Evolutionary conservation across 1,140 invertebrate species (phyloP), one percentile per base, ranked within the genome.

Genomic region (Papilio helenus): DNA sequence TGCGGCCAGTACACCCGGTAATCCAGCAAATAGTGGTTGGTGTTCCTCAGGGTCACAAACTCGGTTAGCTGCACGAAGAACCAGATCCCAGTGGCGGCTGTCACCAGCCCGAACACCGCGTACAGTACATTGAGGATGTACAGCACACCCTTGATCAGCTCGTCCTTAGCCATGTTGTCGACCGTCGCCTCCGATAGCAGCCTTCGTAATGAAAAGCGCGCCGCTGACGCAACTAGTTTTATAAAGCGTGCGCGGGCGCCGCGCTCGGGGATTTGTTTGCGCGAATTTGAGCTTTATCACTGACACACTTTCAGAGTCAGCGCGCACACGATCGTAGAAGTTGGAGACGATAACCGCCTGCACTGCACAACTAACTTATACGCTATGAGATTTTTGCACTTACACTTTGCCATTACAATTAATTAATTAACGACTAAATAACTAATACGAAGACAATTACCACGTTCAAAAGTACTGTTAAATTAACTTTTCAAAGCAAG

Each of bases 1-100:
- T 94, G 93, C 10, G 92, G 93, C 93, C 93, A 94, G 83, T 94
- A 94, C 3, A 94, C 87, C 51, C 92, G 83, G 82, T 93, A 94
- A 87, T 94, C 93, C 83, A 94, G 49, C 26, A 94, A 58, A 61
- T 94, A 94, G 58, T 94, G 93, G 88, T 94, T 94, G 79, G 83
- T 92, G 71, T 94, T 94, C 76, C 93, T 88, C 74, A 94, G 76
- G 0, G 85, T 80, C 73, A 93, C 92, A 68, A 94, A 92, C 82
- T 94, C 93, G 8, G 88, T 85, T 0, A 94, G 79, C 39, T 94
- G 92, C 80, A 93, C 92, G 82, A 94, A 94, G 86, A 94, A 94
- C 93, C 93, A 94, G 68, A 93, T 92, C 1, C 92, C 93, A 0
- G 90, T 92, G 12, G 91, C 91, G 0, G 91, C 92, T n/a, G 92